Percentiles rank a stretch among this genome's conserved stretches.
Evolutionary conservation across 2,113 vertebrate genomes (phyloP).

Genomic region (Vombatus ursinus): DNA sequence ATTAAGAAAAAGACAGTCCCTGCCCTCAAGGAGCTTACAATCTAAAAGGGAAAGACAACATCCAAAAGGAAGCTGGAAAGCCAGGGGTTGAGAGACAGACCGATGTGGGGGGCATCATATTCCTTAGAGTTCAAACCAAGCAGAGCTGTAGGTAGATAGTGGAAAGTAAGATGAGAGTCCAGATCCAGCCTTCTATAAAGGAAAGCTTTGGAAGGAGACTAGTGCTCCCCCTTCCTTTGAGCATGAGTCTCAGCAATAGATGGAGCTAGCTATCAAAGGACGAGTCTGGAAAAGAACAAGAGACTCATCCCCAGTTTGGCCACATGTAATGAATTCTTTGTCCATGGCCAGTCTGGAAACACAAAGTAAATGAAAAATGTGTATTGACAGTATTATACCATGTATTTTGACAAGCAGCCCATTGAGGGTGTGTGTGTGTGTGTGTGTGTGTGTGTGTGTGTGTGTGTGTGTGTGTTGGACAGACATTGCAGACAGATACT

Average conservation of each 20-base stretch:
- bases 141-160: not conserved
- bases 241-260: not conserved
- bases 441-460: not conserved
- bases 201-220: not conserved
- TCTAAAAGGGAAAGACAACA: not conserved
- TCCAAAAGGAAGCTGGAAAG: not conserved
- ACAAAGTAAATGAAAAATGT: not conserved
- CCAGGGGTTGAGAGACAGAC: not conserved
- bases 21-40: not conserved
- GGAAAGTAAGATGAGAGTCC: not conserved
- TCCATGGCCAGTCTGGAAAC: not conserved
- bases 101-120: not conserved
- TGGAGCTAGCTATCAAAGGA: not conserved
- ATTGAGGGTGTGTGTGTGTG: not conserved
- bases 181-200: not conserved
- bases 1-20: not conserved
- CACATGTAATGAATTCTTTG: not conserved
- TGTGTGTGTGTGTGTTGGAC: not conserved
- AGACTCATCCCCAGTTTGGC: not conserved
- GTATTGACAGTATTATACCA: not conserved
- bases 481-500: not conserved
- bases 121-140: not conserved
- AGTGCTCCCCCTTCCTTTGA: not conserved
- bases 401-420: not conserved
- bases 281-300: not conserved